These are phyloP conservation scores for Volucella bombylans DNA, from an alignment of 2,888 invertebrate species.

Conservation along the genomic window DNA sequence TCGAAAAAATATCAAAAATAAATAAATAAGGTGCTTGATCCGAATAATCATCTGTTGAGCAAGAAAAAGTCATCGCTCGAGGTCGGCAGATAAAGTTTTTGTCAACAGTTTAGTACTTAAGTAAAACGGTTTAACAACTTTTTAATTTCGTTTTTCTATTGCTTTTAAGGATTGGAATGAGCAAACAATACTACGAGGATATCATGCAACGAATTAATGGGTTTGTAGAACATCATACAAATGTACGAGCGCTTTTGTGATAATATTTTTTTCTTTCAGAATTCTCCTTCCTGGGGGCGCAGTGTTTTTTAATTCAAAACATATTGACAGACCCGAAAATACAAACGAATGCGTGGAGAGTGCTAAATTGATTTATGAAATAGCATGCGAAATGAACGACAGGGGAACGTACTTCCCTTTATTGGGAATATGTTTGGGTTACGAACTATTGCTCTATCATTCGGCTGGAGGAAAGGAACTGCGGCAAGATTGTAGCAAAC, in stretches of 20 bases:
- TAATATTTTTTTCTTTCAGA: constrained; percentile 81
- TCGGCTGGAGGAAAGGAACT: constrained; percentile 84
- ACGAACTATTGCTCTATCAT: constrained; percentile 88
- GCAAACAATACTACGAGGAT: constrained; percentile 84
- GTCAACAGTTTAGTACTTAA: too few species aligned
- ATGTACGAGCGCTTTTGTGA: neutral
- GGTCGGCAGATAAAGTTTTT: too few species aligned
- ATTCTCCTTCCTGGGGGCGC: constrained; percentile 92
- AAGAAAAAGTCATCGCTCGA: too few species aligned
- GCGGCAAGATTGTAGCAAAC: constrained; percentile 85
- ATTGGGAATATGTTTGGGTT: constrained; percentile 94
- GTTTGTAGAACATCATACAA: constrained; percentile 81
- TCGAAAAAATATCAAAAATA: too few species aligned
- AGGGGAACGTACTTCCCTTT: constrained; percentile 90
- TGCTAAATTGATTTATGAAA: constrained; percentile 86
- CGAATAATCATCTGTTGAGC: too few species aligned
- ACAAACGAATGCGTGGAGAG: constrained; percentile 85
- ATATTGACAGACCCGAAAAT: constrained; percentile 54
- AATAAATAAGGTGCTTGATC: too few species aligned
- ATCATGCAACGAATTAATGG: constrained; percentile 87
- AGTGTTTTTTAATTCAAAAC: constrained; percentile 85
- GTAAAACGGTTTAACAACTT: too few species aligned
- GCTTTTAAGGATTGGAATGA: constrained; percentile 85
- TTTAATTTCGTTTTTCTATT: constrained; percentile 2
- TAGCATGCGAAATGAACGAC: constrained; percentile 87